Conservation (phyloP, 2,797 vertebrate genomes). For the Anniella stebbinsi region DNA sequence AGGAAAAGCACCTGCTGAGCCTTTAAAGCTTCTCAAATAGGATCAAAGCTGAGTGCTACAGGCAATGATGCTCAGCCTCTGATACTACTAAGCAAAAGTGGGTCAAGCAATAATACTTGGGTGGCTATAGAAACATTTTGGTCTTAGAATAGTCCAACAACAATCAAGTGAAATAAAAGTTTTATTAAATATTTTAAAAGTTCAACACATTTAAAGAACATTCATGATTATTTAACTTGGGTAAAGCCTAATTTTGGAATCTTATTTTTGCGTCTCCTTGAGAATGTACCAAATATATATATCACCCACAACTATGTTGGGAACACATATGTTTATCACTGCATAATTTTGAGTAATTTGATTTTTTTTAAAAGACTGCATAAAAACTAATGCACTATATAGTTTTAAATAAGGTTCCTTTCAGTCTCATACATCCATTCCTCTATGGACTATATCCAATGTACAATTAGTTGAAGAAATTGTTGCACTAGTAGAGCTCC, state of each 20-base stretch:
- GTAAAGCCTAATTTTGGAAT: conserved; percentile 31
- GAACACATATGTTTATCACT: conserved; percentile 19
- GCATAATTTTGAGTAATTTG: conserved; percentile 16
- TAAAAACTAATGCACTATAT: neutral
- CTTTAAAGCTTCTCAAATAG: conserved; percentile 13
- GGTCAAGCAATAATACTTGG: conserved; percentile 25
- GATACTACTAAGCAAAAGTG: conserved; percentile 27
- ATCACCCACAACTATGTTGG: neutral
- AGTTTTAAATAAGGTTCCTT: neutral
- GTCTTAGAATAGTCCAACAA: neutral
- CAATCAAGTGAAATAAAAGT: conserved; percentile 26
- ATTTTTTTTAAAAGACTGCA: neutral
- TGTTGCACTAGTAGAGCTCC: too few relatives aligned
- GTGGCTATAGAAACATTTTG: conserved; percentile 28
- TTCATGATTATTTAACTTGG: conserved; percentile 43
- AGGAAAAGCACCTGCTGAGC: conserved; percentile 1
- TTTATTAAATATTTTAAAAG: conserved; percentile 62
- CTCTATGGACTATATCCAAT: too few relatives aligned
- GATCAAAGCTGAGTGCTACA: conserved; percentile 21
- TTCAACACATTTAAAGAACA: conserved; percentile 45
- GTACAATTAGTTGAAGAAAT: too few relatives aligned
- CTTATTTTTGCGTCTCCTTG: conserved; percentile 22
- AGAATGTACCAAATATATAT: neutral
- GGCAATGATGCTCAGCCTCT: conserved; percentile 3
- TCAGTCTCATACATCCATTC: neutral